Evolutionary conservation across 2,888 invertebrate species (phyloP).

Genomic region (Serrognathus titanus): DNA sequence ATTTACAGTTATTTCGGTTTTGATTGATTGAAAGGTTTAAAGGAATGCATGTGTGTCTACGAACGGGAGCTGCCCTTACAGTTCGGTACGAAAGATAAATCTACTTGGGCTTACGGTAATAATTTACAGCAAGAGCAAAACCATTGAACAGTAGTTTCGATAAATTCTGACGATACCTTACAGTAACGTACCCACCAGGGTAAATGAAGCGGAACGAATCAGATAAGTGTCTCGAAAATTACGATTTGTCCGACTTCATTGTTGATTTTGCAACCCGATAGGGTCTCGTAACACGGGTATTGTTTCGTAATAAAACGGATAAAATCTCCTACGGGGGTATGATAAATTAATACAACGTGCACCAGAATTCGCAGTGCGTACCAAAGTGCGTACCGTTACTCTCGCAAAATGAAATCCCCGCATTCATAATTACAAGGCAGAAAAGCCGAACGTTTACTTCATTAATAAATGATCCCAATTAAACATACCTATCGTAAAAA

Average conservation of each 20-base stretch:
- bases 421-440: slow-evolving; percentile 10
- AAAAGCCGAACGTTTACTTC: slow-evolving; percentile 14
- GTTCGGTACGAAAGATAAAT: too few relatives aligned
- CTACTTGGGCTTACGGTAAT: too few relatives aligned
- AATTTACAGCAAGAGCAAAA: too few relatives aligned
- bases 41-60: too few relatives aligned
- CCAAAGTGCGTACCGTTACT: slow-evolving; percentile 4
- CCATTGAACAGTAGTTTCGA: too few relatives aligned
- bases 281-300: neutral
- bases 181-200: slow-evolving; percentile 2
- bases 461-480: slow-evolving; percentile 19
- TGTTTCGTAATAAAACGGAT: too few relatives aligned
- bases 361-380: neutral
- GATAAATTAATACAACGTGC: too few relatives aligned
- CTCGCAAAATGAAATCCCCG: slow-evolving; percentile 4
- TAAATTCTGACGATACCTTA: too few relatives aligned
- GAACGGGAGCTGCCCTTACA: too few relatives aligned
- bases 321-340: too few relatives aligned
- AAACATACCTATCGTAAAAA: slow-evolving; percentile 13
- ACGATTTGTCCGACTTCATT: neutral
- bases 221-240: slow-evolving; percentile 1
- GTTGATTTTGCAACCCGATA: neutral
- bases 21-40: too few relatives aligned
- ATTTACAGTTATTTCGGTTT: too few relatives aligned
- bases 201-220: slow-evolving; percentile 11